phyloP scores from a whole-genome alignment of 2,888 invertebrate genomes.

The Perizoma flavofasciatum region DNA sequence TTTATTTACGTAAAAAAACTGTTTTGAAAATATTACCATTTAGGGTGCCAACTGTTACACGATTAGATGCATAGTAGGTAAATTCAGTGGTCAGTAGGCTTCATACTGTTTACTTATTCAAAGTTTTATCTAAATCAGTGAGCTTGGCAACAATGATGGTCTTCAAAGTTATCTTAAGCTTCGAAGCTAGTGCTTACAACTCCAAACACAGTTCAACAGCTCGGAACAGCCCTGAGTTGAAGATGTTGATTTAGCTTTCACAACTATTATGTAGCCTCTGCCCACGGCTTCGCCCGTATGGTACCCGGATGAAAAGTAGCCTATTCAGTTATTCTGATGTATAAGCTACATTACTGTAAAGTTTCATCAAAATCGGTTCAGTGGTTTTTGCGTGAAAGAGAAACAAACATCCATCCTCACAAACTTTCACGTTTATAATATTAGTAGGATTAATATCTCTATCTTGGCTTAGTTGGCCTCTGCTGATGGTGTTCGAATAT shows the following conservation, averaged over 20 bases:
- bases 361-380: too few relatives aligned
- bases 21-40: constrained; percentile 11
- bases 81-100: too few relatives aligned
- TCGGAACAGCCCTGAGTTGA: constrained; percentile 29
- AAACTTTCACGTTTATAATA: too few relatives aligned
- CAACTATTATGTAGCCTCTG: constrained; percentile 43
- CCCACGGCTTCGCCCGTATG: too few relatives aligned
- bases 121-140: not conserved
- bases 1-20: constrained; percentile 21
- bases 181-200: constrained; percentile 20
- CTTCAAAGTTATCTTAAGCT: constrained; percentile 17
- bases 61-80: too few relatives aligned
- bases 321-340: too few relatives aligned
- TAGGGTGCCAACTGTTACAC: not conserved
- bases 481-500: constrained; percentile 50
- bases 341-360: too few relatives aligned
- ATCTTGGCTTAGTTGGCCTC: constrained; percentile 28
- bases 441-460: constrained; percentile 32
- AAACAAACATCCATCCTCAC: too few relatives aligned
- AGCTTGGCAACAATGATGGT: constrained; percentile 4
- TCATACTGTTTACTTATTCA: not conserved
- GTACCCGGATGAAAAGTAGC: too few relatives aligned
- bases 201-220: constrained; percentile 29
- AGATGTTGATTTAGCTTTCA: constrained; percentile 44
- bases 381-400: too few relatives aligned